Evolutionary conservation across 2,797 vertebrate genomes (phyloP).

Genomic region (Poecilia picta): DNA sequence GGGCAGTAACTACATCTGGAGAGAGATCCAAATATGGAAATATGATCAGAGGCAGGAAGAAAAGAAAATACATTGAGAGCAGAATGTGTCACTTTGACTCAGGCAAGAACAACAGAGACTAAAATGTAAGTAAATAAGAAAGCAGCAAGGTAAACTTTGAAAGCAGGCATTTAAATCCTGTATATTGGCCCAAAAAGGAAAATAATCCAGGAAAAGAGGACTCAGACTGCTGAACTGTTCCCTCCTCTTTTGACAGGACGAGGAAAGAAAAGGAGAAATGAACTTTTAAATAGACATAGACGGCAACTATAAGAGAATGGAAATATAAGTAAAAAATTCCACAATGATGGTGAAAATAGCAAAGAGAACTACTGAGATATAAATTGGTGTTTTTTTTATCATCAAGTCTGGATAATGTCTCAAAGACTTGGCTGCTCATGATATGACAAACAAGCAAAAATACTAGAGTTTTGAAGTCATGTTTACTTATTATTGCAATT

Average conservation of each 20-base stretch:
- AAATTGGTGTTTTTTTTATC: constrained; percentile 15
- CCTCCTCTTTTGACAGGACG: constrained; percentile 16
- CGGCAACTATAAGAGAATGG: constrained; percentile 40
- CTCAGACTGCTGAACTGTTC: constrained; percentile 12
- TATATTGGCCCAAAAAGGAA: constrained; percentile 12
- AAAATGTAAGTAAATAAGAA: constrained; percentile 50
- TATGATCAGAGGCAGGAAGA: constrained; percentile 56
- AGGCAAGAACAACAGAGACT: constrained; percentile 44
- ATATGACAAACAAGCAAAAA: not conserved
- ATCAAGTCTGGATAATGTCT: not conserved
- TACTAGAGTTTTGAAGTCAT: not conserved
- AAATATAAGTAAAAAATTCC: constrained; percentile 22
- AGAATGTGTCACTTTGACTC: constrained; percentile 71
- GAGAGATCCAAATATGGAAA: constrained; percentile 77
- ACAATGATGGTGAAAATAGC: constrained; percentile 31
- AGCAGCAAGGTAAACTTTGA: constrained; percentile 13
- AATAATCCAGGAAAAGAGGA: constrained; percentile 1
- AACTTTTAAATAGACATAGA: constrained; percentile 3
- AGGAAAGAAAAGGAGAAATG: constrained; percentile 30
- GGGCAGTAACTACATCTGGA: constrained; percentile 64
- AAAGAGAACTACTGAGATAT: constrained; percentile 24
- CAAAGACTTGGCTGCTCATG: not conserved
- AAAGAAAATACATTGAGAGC: constrained; percentile 55
- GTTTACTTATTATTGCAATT: not conserved
- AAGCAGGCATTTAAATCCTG: constrained; percentile 14